Percentiles rank a stretch among this genome's conserved stretches.
phyloP scores from a whole-genome alignment of 35 echinoderm and acorn worm genomes.

The Chiridota heheva region DNA sequence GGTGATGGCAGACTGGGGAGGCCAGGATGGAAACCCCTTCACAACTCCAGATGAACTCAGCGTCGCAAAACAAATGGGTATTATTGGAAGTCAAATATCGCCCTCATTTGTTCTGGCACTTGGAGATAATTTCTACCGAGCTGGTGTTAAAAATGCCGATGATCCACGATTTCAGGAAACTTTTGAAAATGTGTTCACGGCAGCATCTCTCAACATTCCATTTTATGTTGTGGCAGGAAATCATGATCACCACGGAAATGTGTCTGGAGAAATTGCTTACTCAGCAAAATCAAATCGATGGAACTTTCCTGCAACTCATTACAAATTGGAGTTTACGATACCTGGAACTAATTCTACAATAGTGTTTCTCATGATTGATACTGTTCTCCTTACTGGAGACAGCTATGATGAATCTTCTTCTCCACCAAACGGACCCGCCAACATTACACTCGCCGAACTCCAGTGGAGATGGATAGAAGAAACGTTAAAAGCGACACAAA shows the following conservation, averaged over 20 bases:
- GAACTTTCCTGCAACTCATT: conserved; percentile 72
- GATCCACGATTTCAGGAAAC: conserved; percentile 55
- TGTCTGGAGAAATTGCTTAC: conserved; percentile 50
- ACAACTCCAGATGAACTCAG: conserved; percentile 44
- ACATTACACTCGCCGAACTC: conserved; percentile 23
- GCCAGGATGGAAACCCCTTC: conserved; percentile 33
- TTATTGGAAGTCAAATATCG: conserved; percentile 17
- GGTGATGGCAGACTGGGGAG: conserved; percentile 59
- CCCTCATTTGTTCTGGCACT: conserved; percentile 51
- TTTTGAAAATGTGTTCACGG: conserved; percentile 64
- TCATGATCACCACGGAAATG: conserved; percentile 59
- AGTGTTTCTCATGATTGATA: conserved; percentile 87
- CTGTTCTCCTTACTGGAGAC: conserved; percentile 68
- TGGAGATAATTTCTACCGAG: conserved; percentile 56
- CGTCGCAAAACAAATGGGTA: conserved; percentile 55
- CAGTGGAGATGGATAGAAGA: conserved; percentile 88
- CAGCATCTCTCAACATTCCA: conserved; percentile 45
- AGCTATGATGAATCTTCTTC: conserved; percentile 23
- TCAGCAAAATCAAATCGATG: conserved; percentile 45
- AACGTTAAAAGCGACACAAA: conserved; percentile 54
- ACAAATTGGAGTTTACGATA: conserved; percentile 58
- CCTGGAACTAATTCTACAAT: conserved; percentile 60
- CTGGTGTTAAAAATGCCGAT: conserved; percentile 55
- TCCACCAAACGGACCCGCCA: conserved; percentile 56
- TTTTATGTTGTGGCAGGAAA: conserved; percentile 54